These are phyloP conservation scores for Cheilinus undulatus DNA, from an alignment of 2,113 vertebrate genomes.

Conservation along the genomic window DNA sequence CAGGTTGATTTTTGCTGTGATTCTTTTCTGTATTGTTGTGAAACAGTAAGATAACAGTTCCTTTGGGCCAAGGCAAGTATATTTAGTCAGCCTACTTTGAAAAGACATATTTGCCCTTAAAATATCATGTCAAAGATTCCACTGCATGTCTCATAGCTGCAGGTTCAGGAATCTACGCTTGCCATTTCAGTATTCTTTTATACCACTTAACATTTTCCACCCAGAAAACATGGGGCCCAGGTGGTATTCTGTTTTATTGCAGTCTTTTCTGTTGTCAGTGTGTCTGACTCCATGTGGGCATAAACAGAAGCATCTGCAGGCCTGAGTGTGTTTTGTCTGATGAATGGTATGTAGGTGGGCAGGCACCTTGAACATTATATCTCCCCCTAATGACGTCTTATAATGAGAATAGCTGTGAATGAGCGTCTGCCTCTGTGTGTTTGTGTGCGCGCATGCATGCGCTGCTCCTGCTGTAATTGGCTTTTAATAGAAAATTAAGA, in stretches of 20 bases:
- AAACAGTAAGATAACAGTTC: too few relatives aligned
- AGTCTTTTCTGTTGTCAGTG: neutral
- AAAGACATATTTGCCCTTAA: neutral
- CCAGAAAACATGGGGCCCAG: neutral
- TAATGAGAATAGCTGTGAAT: slow-evolving; percentile 58
- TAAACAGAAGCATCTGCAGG: slow-evolving; percentile 45
- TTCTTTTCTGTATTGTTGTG: neutral
- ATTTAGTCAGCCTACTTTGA: neutral
- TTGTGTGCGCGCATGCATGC: slow-evolving; percentile 20
- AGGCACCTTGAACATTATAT: slow-evolving; percentile 68
- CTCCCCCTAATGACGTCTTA: slow-evolving; percentile 65
- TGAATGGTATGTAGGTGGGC: slow-evolving; percentile 65
- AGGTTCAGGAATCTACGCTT: neutral
- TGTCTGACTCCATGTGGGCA: slow-evolving; percentile 10
- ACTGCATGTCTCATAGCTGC: neutral
- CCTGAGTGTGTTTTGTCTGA: slow-evolving; percentile 42
- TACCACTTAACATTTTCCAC: neutral
- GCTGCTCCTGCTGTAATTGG: slow-evolving; percentile 80
- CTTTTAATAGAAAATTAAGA: slow-evolving; percentile 87
- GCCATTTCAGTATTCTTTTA: neutral
- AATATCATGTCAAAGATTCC: neutral
- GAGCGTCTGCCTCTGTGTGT: slow-evolving; percentile 35
- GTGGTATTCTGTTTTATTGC: too few relatives aligned
- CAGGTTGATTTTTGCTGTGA: neutral
- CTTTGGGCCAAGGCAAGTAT: too few relatives aligned